A percentile compares a stretch with the other conserved stretches of the same genome.
Evolutionary conservation across 2,797 vertebrate species (phyloP).

Genomic region (Acanthornis magna): DNA sequence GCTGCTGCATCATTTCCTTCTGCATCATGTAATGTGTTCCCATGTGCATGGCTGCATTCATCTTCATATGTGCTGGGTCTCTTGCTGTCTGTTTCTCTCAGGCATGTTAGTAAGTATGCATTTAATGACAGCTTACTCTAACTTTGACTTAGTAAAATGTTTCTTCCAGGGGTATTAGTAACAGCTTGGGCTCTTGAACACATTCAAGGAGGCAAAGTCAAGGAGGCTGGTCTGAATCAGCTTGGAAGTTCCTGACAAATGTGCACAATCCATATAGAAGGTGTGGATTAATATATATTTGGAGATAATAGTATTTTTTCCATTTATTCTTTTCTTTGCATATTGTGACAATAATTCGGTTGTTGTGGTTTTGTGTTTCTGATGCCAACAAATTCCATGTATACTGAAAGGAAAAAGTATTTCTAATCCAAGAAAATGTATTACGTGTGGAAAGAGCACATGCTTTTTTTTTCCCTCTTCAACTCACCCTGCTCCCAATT

Average conservation of each 20-base stretch:
- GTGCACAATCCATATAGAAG: background rate
- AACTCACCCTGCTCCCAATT: accelerated
- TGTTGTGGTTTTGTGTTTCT: background rate
- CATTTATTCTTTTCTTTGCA: background rate
- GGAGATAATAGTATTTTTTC: background rate
- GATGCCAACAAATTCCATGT: background rate
- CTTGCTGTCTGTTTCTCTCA: background rate
- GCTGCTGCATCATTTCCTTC: background rate
- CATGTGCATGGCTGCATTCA: background rate
- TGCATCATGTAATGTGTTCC: background rate
- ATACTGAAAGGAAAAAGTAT: background rate
- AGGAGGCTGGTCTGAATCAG: background rate
- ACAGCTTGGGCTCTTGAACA: background rate
- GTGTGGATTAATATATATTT: background rate
- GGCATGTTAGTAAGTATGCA: background rate
- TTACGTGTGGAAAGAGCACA: background rate
- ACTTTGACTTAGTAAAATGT: background rate
- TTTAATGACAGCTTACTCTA: background rate
- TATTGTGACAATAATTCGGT: background rate
- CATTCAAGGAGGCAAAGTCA: background rate
- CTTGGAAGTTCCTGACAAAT: background rate
- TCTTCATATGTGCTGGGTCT: background rate
- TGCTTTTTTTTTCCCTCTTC: accelerated
- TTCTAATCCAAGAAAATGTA: background rate
- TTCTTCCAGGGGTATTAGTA: background rate